Percentiles rank a stretch among this genome's conserved stretches.
phyloP scores from a whole-genome alignment of 2,888 invertebrate genomes.

The Norana najaformis region DNA sequence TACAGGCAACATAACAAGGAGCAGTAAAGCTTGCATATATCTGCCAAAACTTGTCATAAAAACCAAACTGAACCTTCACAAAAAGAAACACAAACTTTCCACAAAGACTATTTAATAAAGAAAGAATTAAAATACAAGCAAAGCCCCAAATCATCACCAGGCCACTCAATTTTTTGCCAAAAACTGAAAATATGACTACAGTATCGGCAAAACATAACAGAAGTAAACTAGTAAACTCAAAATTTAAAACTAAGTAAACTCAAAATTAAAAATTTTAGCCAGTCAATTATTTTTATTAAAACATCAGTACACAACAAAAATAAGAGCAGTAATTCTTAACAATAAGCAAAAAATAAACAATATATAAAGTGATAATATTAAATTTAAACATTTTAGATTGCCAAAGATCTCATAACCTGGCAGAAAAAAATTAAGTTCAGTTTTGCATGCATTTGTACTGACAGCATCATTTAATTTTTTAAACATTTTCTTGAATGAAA shows the following conservation, averaged over 20 bases:
- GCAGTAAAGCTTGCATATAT: background rate
- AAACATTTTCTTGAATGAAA: background rate
- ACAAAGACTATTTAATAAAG: background rate
- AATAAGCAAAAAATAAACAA: background rate
- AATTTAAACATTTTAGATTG: background rate
- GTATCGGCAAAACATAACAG: background rate
- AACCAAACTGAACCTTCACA: background rate
- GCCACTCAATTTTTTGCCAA: no score
- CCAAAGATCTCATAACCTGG: background rate
- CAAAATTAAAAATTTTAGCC: background rate
- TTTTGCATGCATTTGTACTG: background rate
- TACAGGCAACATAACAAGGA: background rate
- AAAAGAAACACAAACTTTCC: background rate
- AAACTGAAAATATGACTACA: background rate
- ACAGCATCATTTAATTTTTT: slow-evolving; percentile 1
- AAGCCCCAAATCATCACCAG: no score
- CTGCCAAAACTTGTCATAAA: background rate
- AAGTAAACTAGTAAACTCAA: background rate
- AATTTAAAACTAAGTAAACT: background rate
- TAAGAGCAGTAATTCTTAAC: background rate
- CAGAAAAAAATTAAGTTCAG: background rate
- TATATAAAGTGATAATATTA: background rate
- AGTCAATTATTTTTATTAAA: background rate
- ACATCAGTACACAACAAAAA: background rate
- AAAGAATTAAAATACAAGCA: background rate